Conservation (phyloP, 2,888 invertebrate genomes). For the Chloroclystis v-ata region DNA sequence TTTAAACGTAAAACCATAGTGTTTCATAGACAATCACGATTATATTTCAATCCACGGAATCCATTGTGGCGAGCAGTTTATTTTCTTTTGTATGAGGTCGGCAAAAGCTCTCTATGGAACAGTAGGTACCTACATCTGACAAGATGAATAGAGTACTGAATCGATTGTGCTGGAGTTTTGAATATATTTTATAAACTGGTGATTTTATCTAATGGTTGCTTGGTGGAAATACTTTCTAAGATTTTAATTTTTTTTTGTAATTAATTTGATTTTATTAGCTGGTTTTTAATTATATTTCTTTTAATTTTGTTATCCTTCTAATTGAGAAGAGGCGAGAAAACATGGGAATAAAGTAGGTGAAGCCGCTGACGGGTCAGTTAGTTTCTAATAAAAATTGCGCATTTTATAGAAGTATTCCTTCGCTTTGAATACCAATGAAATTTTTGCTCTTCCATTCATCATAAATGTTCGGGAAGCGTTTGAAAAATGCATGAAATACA, state of each 20-base stretch:
- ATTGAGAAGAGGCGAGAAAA: too few species aligned
- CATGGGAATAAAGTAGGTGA: too few species aligned
- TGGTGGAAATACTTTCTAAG: too few species aligned
- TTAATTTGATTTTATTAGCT: too few species aligned
- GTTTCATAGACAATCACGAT: neutral
- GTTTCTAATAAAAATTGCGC: neutral
- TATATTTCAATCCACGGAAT: neutral
- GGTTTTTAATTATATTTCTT: too few species aligned
- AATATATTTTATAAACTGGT: neutral
- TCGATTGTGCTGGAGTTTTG: neutral
- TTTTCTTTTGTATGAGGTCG: neutral
- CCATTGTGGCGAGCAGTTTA: neutral
- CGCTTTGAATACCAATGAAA: neutral
- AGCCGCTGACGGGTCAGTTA: too few species aligned
- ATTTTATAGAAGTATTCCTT: too few species aligned
- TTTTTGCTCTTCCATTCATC: conserved; percentile 9
- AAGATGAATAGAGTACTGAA: neutral
- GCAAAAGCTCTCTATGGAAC: neutral
- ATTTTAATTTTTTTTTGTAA: too few species aligned
- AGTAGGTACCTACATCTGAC: neutral
- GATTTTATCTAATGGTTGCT: too few species aligned
- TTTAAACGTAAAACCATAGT: neutral
- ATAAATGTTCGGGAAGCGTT: conserved; percentile 4
- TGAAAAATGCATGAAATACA: conserved; percentile 20
- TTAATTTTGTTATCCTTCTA: too few species aligned